phyloP scores from a whole-genome alignment of 2,888 invertebrate genomes.

The Balanococcus diminutus region DNA sequence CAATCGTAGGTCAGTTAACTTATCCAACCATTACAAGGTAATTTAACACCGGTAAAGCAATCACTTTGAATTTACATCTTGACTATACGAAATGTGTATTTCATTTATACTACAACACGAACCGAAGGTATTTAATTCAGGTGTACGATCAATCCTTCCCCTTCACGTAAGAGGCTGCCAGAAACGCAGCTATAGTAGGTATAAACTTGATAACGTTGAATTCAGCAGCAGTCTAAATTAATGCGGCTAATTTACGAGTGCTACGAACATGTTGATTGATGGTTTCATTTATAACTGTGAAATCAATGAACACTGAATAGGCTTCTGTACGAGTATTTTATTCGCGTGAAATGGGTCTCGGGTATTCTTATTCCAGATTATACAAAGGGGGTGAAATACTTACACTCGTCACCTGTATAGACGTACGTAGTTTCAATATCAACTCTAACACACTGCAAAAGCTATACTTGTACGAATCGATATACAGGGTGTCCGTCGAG shows the following conservation, averaged over 20 bases:
- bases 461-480: too few relatives aligned
- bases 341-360: neutral
- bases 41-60: constrained; percentile 3
- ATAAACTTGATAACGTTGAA: neutral
- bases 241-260: neutral
- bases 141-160: neutral
- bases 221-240: neutral
- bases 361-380: neutral
- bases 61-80: constrained; percentile 7
- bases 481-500: too few relatives aligned
- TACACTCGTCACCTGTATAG: neutral
- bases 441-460: too few relatives aligned
- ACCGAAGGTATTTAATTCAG: neutral
- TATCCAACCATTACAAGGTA: constrained; percentile 8
- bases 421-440: neutral
- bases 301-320: neutral
- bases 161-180: neutral
- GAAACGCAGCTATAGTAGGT: neutral
- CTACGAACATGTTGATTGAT: constrained; percentile 3
- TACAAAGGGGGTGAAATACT: neutral
- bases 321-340: neutral
- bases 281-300: neutral
- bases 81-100: neutral
- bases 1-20: constrained; percentile 29
- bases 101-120: neutral